Evolutionary conservation across 2,113 vertebrate genomes (phyloP), one percentile per base, ranked within the genome.

Genomic region (Callionymus lyra): DNA sequence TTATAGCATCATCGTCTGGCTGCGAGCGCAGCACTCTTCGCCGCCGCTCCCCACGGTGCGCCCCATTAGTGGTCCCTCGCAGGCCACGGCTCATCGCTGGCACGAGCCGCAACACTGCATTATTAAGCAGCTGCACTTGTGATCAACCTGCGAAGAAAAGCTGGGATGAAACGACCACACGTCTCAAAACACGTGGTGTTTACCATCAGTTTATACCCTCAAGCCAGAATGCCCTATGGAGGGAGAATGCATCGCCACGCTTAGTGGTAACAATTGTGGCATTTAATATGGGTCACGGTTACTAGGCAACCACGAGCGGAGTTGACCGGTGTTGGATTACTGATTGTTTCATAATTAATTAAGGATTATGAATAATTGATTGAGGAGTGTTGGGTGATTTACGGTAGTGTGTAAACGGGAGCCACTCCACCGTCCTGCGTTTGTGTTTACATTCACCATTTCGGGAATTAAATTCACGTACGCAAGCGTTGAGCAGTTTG

Each of bases 341-440:
- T 53, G 62, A 78, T 80, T 39, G 70, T 81, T 85, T 77, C 77
- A 85, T 84, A 83, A 85, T 85, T 83, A 82, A 85, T 83, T 73
- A 52, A 48, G 27, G 53, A 47, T 76, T 72, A 83, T 85, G 75
- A 84, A 84, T 85, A 80, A 82, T 83, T 81, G 70, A 85, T 74
- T 62, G 59, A 39, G 38, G 61, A 76, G 76, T 76, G 59, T 76
- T 70, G 74, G 76, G 73, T 85, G 72, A 76, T 85, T 85, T 84
- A 85, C 79, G 70, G 77, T 65, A 42, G 58, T 57, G 77, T 79
- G 79, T 81, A 81, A 76, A 68, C 61, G 70, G 68, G 68, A 63
- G 31, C 49, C 68, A 77, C 67, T 74, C 66, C 35, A 53, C 60
- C 46, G 59, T 55, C 46, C 46, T 53, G 31, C n/a, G n/a, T n/a